These are phyloP conservation scores for Thalassophryne amazonica DNA, from an alignment of 2,797 vertebrate genomes.

Conservation along the genomic window DNA sequence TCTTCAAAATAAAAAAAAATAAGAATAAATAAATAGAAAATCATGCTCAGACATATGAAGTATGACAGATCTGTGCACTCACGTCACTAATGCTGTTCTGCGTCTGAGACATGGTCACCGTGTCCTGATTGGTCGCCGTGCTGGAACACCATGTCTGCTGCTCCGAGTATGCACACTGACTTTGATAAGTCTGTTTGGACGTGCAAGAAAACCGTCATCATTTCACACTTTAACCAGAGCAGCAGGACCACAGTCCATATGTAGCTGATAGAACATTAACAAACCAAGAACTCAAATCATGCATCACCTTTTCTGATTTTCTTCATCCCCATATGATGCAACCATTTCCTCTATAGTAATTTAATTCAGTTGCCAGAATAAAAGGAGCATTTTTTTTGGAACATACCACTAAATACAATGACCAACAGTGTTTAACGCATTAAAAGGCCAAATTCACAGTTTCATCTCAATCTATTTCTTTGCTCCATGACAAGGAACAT, in stretches of 20 bases:
- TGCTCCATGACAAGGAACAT: neutral
- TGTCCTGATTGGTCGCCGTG: slow-evolving; percentile 83
- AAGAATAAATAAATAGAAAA: no score
- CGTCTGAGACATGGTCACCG: slow-evolving; percentile 82
- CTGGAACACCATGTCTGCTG: slow-evolving; percentile 83
- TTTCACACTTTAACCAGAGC: neutral
- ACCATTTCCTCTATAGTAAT: no score
- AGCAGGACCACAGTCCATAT: neutral
- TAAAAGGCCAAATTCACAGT: no score
- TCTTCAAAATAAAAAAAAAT: no score
- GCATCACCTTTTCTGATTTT: neutral
- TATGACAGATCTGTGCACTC: slow-evolving; percentile 51
- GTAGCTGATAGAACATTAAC: neutral
- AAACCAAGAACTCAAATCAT: neutral
- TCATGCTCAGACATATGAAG: no score
- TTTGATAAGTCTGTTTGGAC: slow-evolving; percentile 79
- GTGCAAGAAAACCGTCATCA: slow-evolving; percentile 14
- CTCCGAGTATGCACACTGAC: slow-evolving; percentile 78
- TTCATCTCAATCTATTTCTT: no score
- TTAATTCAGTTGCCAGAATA: no score
- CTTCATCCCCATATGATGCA: no score
- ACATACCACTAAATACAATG: no score
- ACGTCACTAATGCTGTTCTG: slow-evolving; percentile 84
- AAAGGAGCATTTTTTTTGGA: no score
- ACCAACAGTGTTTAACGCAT: no score